Conservation (phyloP, 2,888 invertebrate genomes). For the Ophonus ardosiacus region DNA sequence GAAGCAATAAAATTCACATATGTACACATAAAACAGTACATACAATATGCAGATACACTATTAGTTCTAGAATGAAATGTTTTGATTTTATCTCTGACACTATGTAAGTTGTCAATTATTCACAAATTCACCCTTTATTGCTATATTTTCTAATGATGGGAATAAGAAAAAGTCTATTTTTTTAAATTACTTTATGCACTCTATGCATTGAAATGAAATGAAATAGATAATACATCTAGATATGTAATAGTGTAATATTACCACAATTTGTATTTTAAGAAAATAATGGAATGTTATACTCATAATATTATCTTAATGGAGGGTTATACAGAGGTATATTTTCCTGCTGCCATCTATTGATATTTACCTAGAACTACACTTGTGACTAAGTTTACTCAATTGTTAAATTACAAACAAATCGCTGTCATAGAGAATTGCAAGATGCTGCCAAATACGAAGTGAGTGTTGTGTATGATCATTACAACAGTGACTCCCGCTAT, state of each 20-base stretch:
- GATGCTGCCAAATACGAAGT: no score
- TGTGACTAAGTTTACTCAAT: no score
- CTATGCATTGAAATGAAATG: neutral
- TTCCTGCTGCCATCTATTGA: no score
- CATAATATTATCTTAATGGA: no score
- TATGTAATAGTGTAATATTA: neutral
- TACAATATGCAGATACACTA: neutral
- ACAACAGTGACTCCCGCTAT: no score
- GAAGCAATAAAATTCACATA: neutral
- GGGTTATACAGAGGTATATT: no score
- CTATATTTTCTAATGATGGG: neutral
- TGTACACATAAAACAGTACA: neutral
- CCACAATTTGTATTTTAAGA: neutral
- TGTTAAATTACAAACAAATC: no score
- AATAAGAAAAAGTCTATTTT: neutral
- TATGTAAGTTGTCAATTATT: neutral
- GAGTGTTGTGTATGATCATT: no score
- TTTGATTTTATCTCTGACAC: slow-evolving; percentile 8
- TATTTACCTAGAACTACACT: no score
- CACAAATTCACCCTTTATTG: neutral
- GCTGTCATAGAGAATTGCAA: no score
- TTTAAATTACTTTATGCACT: neutral
- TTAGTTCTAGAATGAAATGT: neutral
- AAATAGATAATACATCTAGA: neutral
- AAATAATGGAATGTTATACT: neutral